Evolutionary conservation across 2,888 invertebrate genomes (phyloP), one percentile per base, ranked within the genome.

Genomic region (Pomacea canaliculata): DNA sequence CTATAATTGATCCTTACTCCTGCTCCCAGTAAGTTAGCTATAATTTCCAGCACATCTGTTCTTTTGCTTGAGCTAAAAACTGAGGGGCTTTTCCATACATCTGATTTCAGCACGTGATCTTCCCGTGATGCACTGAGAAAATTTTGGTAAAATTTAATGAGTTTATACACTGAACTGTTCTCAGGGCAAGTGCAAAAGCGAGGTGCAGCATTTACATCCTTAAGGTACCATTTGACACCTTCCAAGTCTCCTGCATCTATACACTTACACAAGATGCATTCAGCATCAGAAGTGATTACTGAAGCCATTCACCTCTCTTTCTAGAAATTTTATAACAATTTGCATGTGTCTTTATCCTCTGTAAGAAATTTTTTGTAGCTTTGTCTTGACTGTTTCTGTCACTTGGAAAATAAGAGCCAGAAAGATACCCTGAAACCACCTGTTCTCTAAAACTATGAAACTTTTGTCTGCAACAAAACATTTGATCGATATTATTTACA

Each of bases 71-170:
- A 73, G 37, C 77, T 23, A 49, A 59, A 66, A n/a, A 77, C 68
- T n/a, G 71, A 63, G 13, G 77, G 71, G 37, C 70, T 70, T 56
- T 72, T 77, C 82, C 82, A 83, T 19, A 78, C 75, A 63, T 49
- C 59, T 27, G 81, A 77, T n/a, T 79, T 71, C 16, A 72, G 13
- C 59, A 72, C 37, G 12, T 75, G 76, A 69, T 76, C 37, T 16
- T 12, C 46, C 16, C 78, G 77, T 12, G 80, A 65, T 51, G 65
- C 65, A 12, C 19, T 72, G 62, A 82, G 66, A 66, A 71, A 79
- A 9, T 73, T 56, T 46, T 65, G 66, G 73, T 83, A 83, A 23
- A 60, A 63, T 46, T 76, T 79, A 5, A 79, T 69, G 16, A 80
- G 16, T 10, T 72, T 65, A 62, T 79, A 79, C 4, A 83, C 78